These are phyloP conservation scores for Hoplostethus mediterraneus DNA, from an alignment of 2,797 vertebrate species.

Conservation along the genomic window DNA sequence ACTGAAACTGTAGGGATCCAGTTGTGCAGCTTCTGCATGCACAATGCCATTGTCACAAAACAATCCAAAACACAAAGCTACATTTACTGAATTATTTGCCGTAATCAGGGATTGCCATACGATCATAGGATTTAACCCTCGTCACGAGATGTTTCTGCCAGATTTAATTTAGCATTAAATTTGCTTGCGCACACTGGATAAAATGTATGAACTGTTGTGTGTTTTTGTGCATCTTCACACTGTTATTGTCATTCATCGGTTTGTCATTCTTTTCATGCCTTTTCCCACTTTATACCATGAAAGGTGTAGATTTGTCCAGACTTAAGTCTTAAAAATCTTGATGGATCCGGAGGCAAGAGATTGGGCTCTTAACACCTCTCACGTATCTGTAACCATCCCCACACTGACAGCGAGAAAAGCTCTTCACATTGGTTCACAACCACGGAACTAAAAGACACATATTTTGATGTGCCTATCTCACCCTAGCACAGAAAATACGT, in stretches of 20 bases:
- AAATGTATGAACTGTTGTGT: neutral
- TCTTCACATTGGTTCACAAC: too few relatives aligned
- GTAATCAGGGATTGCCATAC: neutral
- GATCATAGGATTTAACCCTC: constrained; percentile 9
- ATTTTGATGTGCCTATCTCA: too few relatives aligned
- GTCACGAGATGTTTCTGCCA: constrained; percentile 5
- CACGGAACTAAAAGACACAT: too few relatives aligned
- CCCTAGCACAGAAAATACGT: too few relatives aligned
- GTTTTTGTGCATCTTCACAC: neutral
- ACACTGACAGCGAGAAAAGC: neutral
- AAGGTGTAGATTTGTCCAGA: too few relatives aligned
- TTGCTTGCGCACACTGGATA: neutral
- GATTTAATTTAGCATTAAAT: neutral
- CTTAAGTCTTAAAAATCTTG: too few relatives aligned
- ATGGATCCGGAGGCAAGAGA: neutral
- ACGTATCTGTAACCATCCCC: neutral
- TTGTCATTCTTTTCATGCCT: neutral
- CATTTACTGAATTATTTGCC: constrained; percentile 28
- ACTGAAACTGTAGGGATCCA: neutral
- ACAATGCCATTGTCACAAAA: constrained; percentile 18
- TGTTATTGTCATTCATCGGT: neutral
- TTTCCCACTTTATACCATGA: neutral
- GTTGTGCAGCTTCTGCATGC: neutral
- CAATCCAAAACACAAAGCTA: neutral
- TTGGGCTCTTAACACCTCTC: neutral